These are phyloP conservation scores for Tenthredo notha DNA, from an alignment of 2,888 invertebrate species.

Conservation along the genomic window DNA sequence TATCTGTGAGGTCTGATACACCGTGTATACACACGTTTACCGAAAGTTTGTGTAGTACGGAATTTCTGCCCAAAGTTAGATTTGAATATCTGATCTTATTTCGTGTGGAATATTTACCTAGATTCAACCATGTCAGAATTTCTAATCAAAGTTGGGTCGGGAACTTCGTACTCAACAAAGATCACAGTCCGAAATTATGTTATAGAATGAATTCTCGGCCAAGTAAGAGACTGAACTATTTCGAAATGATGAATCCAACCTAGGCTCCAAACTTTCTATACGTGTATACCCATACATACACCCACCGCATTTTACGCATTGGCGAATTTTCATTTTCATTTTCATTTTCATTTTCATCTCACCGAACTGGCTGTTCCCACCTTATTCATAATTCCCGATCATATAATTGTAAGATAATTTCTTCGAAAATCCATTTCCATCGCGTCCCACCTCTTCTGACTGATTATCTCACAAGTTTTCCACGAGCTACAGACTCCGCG, in stretches of 20 bases:
- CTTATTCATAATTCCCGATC: neutral
- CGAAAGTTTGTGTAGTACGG: neutral
- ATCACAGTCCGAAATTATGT: neutral
- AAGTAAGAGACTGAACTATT: neutral
- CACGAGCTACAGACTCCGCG: neutral
- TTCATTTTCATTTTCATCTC: neutral
- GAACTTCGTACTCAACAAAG: neutral
- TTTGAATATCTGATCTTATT: constrained; percentile 29
- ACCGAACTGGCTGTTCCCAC: neutral
- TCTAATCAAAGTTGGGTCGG: constrained; percentile 25
- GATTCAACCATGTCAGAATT: neutral
- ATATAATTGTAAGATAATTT: neutral
- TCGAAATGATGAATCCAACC: neutral
- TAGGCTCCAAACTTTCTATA: neutral
- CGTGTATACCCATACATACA: neutral
- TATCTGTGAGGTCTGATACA: too few relatives aligned
- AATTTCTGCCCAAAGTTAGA: constrained; percentile 11
- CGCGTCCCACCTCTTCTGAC: neutral
- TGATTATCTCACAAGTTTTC: constrained; percentile 5
- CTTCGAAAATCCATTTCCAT: neutral
- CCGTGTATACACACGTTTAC: too few relatives aligned
- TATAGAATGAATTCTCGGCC: neutral
- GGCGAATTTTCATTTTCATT: neutral
- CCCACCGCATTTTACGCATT: neutral
- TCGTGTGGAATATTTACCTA: neutral